These are phyloP conservation scores for Corvus hawaiiensis DNA, from an alignment of 2,113 vertebrate genomes.

Conservation along the genomic window DNA sequence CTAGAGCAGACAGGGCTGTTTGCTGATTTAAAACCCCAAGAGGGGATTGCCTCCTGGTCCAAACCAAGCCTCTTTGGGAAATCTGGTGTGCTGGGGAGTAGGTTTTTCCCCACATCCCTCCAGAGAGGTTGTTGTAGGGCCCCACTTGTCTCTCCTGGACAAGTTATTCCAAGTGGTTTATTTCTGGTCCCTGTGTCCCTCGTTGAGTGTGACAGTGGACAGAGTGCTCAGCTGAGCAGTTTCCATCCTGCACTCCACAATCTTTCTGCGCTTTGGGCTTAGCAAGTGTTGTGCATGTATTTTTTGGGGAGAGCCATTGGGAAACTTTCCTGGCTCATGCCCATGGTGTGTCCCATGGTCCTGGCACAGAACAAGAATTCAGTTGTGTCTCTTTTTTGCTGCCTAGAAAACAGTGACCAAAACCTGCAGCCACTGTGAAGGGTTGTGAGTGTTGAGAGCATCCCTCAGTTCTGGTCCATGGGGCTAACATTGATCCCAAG, in stretches of 20 bases:
- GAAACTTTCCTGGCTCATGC: background rate
- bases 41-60: background rate
- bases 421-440: background rate
- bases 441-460: background rate
- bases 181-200: background rate
- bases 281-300: accelerated
- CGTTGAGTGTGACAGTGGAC: background rate
- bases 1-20: background rate
- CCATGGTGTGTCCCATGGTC: accelerated
- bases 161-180: background rate
- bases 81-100: background rate
- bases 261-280: background rate
- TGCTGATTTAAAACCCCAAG: background rate
- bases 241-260: background rate
- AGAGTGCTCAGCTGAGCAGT: background rate
- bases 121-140: accelerated
- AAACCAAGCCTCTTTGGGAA: background rate
- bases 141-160: background rate
- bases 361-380: background rate
- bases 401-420: background rate
- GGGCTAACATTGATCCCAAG: no score
- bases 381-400: background rate
- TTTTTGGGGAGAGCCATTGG: background rate
- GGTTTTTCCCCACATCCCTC: background rate
- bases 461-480: accelerated